Percentiles rank a stretch among this genome's conserved stretches.
Evolutionary conservation across 2,113 vertebrate genomes (phyloP).

Genomic region (Mormoops blainvillei): DNA sequence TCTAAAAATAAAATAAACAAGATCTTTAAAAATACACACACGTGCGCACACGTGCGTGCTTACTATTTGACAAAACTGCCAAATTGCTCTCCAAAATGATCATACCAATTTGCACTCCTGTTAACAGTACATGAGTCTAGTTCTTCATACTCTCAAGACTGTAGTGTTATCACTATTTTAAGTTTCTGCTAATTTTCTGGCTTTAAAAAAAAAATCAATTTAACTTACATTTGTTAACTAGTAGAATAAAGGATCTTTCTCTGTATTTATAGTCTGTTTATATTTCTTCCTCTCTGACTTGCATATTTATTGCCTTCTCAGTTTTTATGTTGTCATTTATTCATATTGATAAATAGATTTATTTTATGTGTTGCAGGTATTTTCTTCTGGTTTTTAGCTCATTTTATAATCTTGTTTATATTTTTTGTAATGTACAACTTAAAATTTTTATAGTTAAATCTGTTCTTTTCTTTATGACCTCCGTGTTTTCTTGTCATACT

Average conservation of each 20-base stretch:
- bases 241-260: not conserved
- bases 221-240: conserved; percentile 13
- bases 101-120: not conserved
- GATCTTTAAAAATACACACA: too few species aligned
- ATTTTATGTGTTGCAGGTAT: not conserved
- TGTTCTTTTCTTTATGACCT: not conserved
- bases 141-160: not conserved
- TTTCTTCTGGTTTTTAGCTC: conserved; percentile 24
- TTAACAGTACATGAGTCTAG: not conserved
- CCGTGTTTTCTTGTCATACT: not conserved
- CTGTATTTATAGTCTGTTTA: not conserved
- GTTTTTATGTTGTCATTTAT: not conserved
- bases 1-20: too few species aligned
- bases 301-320: not conserved
- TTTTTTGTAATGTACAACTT: conserved; percentile 1
- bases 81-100: not conserved
- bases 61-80: not conserved
- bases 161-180: conserved; percentile 1
- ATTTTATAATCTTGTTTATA: conserved; percentile 25
- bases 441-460: not conserved
- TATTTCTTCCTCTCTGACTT: conserved; percentile 15
- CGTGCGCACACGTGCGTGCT: too few species aligned
- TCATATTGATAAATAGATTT: not conserved
- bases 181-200: not conserved
- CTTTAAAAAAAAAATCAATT: not conserved